Evolutionary conservation across 2,797 vertebrate genomes (phyloP).

Genomic region (Sebastes kiyomatsui): DNA sequence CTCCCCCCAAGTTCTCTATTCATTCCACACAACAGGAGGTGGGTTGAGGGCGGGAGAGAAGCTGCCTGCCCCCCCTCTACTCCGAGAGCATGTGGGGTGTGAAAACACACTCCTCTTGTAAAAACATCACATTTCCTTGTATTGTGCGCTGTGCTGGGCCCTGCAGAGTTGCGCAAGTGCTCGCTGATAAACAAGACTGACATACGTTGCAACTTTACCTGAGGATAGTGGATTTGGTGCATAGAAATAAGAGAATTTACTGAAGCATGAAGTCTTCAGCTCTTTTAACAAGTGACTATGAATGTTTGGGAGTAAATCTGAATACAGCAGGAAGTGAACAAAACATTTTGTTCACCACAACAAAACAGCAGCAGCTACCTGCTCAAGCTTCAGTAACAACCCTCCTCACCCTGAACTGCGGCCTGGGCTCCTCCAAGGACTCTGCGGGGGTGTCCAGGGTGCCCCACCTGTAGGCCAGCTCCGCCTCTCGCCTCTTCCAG

Average conservation of each 20-base stretch:
- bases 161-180: background rate
- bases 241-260: background rate
- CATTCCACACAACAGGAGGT: background rate
- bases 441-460: constrained; percentile 90
- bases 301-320: background rate
- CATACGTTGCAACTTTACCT: background rate
- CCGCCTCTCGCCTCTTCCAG: constrained; percentile 92
- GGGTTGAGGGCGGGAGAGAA: too few relatives aligned
- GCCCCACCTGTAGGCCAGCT: constrained; percentile 94
- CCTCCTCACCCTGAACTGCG: constrained; percentile 91
- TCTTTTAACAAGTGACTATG: background rate
- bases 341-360: background rate
- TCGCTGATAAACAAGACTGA: background rate
- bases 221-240: background rate
- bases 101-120: background rate
- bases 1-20: background rate
- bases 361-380: background rate
- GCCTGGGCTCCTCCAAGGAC: constrained; percentile 91
- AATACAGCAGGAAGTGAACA: background rate
- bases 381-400: background rate
- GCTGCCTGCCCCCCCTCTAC: background rate
- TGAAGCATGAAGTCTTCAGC: too few relatives aligned
- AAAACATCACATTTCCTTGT: constrained; percentile 32
- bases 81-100: background rate
- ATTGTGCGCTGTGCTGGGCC: background rate